Percentiles rank a stretch among this genome's conserved stretches.
Conservation (phyloP, 1,140 invertebrate species). For the Muscidifurax raptorellus region DNA sequence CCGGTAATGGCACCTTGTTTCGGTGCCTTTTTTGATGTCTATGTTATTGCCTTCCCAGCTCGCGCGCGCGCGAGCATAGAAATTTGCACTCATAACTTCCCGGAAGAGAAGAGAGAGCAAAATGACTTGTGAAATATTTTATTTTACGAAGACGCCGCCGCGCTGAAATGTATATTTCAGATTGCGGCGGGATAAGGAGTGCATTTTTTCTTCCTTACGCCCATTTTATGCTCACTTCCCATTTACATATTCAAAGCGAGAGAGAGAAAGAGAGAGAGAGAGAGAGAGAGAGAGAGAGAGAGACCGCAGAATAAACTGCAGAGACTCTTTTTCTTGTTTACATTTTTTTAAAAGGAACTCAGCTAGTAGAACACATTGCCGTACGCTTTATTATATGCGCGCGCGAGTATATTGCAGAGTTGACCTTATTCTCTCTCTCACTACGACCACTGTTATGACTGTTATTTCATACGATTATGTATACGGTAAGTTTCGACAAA, state of each 20-base stretch:
- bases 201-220: not conserved
- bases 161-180: slow-evolving; percentile 23
- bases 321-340: not conserved
- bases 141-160: not conserved
- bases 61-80: not conserved
- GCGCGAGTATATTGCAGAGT: not conserved
- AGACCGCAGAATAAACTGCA: not conserved
- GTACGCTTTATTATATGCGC: not conserved
- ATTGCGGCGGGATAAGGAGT: slow-evolving; percentile 18
- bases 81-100: slow-evolving; percentile 2
- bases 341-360: not conserved
- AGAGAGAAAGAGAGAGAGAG: too few relatives aligned
- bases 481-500: too few relatives aligned
- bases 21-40: slow-evolving; percentile 25
- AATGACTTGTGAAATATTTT: slow-evolving; percentile 39
- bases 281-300: too few relatives aligned
- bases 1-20: slow-evolving; percentile 28
- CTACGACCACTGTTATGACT: not conserved
- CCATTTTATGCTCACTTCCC: not conserved
- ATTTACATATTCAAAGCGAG: slow-evolving; percentile 10
- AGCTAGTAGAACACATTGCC: not conserved
- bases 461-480: not conserved
- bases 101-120: not conserved
- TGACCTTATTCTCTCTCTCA: not conserved
- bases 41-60: not conserved